A percentile compares a stretch with the other conserved stretches of the same genome.
Conservation (phyloP, 2,888 invertebrate species). For the Machimus rusticus region DNA sequence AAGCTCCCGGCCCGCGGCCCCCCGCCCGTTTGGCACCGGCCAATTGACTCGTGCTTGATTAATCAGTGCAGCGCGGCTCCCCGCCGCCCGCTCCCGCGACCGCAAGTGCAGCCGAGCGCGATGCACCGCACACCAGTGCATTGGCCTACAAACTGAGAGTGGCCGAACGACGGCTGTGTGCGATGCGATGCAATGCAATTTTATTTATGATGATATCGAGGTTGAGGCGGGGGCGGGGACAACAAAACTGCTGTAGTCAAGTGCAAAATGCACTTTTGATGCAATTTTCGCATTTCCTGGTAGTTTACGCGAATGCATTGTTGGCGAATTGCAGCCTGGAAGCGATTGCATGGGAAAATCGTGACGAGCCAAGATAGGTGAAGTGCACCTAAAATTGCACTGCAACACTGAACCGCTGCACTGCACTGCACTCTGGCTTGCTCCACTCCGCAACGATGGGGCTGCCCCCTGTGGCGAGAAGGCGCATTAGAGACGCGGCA, state of each 20-base stretch:
- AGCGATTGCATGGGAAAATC: constrained; percentile 16
- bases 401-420: background rate
- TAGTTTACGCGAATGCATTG: constrained; percentile 2
- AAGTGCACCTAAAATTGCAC: background rate
- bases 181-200: background rate
- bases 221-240: background rate
- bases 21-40: background rate
- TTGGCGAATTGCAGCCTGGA: background rate
- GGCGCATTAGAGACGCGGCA: background rate
- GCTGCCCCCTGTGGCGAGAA: background rate
- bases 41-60: constrained; percentile 17
- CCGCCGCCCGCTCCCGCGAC: background rate
- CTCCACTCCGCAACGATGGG: background rate
- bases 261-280: constrained; percentile 35
- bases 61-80: background rate
- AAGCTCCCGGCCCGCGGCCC: background rate
- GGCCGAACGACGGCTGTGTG: background rate
- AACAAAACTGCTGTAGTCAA: constrained; percentile 6
- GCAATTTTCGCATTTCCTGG: constrained; percentile 31
- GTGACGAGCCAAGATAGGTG: background rate
- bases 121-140: constrained; percentile 4
- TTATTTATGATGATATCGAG: background rate
- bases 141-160: constrained; percentile 22
- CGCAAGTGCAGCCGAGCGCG: background rate
- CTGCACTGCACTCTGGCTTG: background rate